Evolutionary conservation across 2,113 vertebrate genomes (phyloP).

Genomic region (Spheniscus mendiculus): DNA sequence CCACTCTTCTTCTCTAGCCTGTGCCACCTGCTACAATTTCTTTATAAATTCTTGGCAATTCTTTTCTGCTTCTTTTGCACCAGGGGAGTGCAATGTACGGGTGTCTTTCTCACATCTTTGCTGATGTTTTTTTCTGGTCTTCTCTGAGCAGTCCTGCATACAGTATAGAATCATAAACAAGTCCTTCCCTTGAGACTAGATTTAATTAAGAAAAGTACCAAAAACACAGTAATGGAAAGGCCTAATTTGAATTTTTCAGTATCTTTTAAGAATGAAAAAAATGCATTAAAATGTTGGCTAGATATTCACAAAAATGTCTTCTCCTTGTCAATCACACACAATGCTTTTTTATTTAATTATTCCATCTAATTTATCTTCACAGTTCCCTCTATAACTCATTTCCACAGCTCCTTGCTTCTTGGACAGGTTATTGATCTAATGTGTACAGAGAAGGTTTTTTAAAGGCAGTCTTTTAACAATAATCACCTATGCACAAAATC

Average conservation of each 20-base stretch:
- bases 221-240: background rate
- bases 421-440: constrained; percentile 55
- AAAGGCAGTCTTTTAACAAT: constrained; percentile 42
- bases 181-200: background rate
- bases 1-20: background rate
- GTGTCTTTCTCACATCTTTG: background rate
- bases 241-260: background rate
- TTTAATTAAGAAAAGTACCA: constrained; percentile 20
- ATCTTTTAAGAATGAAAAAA: background rate
- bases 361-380: constrained; percentile 44
- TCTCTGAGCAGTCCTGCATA: background rate
- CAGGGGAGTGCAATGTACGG: rapidly evolving
- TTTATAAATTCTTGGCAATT: background rate
- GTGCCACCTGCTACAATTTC: background rate
- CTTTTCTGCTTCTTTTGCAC: background rate
- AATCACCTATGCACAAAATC: constrained; percentile 22
- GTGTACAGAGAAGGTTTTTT: constrained; percentile 3
- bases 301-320: background rate
- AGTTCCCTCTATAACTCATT: constrained; percentile 38
- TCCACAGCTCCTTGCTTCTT: constrained; percentile 51
- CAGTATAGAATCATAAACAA: background rate
- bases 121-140: background rate
- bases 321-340: background rate
- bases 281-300: background rate
- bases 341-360: constrained; percentile 44